A percentile compares a stretch with the other conserved stretches of the same genome.
These are phyloP conservation scores for Andrena camellia DNA, from an alignment of 2,888 invertebrate genomes.

Conservation along the genomic window DNA sequence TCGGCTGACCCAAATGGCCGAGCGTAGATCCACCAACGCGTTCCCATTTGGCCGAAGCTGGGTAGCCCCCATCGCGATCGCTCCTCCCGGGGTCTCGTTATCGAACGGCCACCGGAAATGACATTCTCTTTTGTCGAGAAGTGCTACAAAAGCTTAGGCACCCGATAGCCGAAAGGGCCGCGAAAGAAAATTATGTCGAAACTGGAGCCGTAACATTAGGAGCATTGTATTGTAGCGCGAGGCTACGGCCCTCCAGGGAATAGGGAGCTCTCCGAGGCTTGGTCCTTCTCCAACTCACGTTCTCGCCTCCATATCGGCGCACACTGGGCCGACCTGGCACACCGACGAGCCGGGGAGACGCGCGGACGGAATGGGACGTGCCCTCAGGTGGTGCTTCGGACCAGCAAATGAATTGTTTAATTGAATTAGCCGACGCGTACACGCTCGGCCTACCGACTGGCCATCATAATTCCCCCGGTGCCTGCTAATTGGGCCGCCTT, in stretches of 20 bases:
- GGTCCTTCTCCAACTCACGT: conserved; percentile 77
- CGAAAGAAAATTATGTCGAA: conserved; percentile 83
- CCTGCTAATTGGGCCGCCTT: conserved; percentile 23
- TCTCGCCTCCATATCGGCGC: conserved; percentile 60
- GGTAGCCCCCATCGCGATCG: conserved; percentile 7
- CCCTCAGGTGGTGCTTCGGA: conserved; percentile 81
- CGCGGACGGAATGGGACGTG: conserved; percentile 76
- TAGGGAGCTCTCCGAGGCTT: conserved; percentile 61
- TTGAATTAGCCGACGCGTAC: conserved; percentile 81
- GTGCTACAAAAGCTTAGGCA: conserved; percentile 74
- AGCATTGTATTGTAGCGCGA: conserved; percentile 84
- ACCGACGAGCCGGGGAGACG: conserved; percentile 59
- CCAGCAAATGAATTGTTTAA: conserved; percentile 80
- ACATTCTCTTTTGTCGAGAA: conserved; percentile 75
- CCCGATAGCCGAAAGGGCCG: conserved; percentile 73
- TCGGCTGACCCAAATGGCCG: not conserved
- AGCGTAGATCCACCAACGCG: no score
- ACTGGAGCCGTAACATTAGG: conserved; percentile 85
- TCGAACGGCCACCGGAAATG: conserved; percentile 78
- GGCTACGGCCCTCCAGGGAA: conserved; percentile 82
- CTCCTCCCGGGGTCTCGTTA: conserved; percentile 57
- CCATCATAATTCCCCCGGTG: not conserved
- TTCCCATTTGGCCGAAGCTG: not conserved
- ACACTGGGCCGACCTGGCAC: conserved; percentile 51
- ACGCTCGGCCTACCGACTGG: conserved; percentile 58